phyloP scores from a whole-genome alignment of 2,113 vertebrate species.

The Myodes glareolus region DNA sequence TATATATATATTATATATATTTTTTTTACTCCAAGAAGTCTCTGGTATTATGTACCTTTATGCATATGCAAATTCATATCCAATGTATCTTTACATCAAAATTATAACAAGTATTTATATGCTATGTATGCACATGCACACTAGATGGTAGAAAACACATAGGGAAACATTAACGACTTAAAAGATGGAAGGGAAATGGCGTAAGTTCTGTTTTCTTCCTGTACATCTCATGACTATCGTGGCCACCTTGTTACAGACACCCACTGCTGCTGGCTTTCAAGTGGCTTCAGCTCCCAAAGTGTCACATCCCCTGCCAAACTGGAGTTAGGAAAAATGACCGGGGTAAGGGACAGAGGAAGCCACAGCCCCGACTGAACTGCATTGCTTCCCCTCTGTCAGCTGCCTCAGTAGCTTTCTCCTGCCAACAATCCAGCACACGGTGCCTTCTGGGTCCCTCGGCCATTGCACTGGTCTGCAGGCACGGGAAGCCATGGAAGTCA shows the following conservation, averaged over 20 bases:
- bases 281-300: too few species aligned
- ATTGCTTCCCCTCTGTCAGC: neutral
- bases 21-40: neutral
- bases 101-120: neutral
- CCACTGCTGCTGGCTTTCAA: too few species aligned
- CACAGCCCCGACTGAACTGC: too few species aligned
- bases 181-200: conserved; percentile 15
- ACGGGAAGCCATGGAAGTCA: neutral
- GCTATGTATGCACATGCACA: fast-evolving
- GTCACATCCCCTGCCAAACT: neutral
- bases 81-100: neutral
- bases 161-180: neutral
- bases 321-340: neutral
- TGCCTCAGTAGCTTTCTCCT: neutral
- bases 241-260: too few species aligned
- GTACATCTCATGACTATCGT: too few species aligned
- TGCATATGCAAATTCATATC: neutral
- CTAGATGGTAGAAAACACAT: neutral
- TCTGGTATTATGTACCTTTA: neutral
- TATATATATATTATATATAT: too few species aligned
- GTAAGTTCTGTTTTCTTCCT: too few species aligned
- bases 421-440: neutral
- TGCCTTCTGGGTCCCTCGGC: neutral
- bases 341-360: neutral
- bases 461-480: neutral